Conservation (phyloP, 2,797 vertebrate genomes). For the Acanthurus leucopareius region DNA sequence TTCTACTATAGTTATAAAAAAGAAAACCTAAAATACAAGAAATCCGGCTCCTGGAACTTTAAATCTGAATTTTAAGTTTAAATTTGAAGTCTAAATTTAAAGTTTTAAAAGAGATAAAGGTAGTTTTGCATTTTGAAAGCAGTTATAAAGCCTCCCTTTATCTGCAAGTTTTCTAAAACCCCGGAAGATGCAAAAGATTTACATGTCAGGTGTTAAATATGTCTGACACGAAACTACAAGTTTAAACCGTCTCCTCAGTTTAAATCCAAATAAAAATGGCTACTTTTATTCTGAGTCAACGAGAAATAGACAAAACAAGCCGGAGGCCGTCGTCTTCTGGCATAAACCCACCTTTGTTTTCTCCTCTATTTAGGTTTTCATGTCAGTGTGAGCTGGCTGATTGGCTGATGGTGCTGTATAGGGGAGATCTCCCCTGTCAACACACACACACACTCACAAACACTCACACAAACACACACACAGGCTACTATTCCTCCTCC, state of each 20-base stretch:
- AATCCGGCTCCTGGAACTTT: neutral
- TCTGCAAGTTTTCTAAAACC: neutral
- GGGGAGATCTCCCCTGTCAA: constrained; percentile 64
- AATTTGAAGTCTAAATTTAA: neutral
- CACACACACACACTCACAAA: constrained; percentile 32
- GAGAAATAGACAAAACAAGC: constrained; percentile 24
- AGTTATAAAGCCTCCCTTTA: neutral
- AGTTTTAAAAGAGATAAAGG: neutral
- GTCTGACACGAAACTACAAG: neutral
- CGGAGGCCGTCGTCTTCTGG: constrained; percentile 2
- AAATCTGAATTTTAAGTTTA: neutral
- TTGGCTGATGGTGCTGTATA: constrained; percentile 48
- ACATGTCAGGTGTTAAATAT: neutral
- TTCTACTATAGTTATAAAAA: neutral
- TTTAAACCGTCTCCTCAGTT: neutral
- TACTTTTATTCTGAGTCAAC: neutral
- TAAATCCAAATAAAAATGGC: constrained; percentile 12
- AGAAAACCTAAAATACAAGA: neutral
- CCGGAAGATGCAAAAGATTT: constrained; percentile 5
- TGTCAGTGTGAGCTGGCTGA: constrained; percentile 44
- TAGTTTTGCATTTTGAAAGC: neutral
- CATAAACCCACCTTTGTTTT: constrained; percentile 60
- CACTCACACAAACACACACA: constrained; percentile 26
- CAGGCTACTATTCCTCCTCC: constrained; percentile 9
- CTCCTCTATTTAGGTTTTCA: constrained; percentile 25